Conservation (phyloP, 2,113 vertebrate species). For the Isurus oxyrinchus region DNA sequence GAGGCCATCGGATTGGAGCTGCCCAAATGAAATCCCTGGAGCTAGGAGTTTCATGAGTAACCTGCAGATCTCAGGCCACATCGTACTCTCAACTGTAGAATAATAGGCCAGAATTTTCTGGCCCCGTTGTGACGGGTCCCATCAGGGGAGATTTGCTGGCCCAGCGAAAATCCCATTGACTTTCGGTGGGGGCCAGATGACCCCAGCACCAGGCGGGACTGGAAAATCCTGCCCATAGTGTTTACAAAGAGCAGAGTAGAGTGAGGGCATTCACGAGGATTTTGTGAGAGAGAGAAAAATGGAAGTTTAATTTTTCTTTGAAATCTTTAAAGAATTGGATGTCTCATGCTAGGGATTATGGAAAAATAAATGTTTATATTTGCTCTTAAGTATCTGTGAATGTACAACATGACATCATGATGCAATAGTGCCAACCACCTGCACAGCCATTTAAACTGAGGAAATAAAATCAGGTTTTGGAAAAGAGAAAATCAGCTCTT, state of each 20-base stretch:
- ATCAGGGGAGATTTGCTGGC: too few species aligned
- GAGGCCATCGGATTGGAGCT: background rate
- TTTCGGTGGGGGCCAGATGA: too few species aligned
- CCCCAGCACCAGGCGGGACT: too few species aligned
- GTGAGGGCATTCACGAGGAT: background rate
- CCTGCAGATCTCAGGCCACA: background rate
- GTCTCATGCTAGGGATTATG: background rate
- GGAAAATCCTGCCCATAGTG: background rate
- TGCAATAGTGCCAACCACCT: background rate
- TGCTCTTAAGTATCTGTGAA: background rate
- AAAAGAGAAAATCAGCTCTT: background rate
- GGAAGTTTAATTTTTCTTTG: background rate
- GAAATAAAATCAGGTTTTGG: background rate
- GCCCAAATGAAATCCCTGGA: background rate
- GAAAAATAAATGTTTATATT: background rate
- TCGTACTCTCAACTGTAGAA: background rate
- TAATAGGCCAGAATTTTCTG: background rate
- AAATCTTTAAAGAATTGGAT: background rate
- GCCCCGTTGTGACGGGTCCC: too few species aligned
- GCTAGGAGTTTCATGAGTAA: background rate
- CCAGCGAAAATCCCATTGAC: too few species aligned
- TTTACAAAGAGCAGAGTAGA: background rate
- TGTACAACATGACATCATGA: background rate
- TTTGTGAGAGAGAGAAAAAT: background rate
- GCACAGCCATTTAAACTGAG: background rate